A percentile compares a stretch with the other conserved stretches of the same genome.
phyloP scores from a whole-genome alignment of 2,113 vertebrate species.

The Lophotis ruficrista region DNA sequence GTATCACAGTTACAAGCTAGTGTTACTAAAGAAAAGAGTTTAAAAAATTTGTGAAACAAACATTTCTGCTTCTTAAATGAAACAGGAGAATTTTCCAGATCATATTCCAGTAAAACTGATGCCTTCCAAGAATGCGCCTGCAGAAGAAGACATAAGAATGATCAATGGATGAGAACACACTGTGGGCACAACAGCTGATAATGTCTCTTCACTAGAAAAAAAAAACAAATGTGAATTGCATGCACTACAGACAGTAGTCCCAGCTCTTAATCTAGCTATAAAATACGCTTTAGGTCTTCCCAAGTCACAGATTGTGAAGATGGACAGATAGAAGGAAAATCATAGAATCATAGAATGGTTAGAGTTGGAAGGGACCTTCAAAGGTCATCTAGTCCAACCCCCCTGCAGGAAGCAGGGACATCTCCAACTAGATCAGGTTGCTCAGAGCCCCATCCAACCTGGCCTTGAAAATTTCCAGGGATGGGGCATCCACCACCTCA shows the following conservation, averaged over 20 bases:
- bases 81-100: not conserved
- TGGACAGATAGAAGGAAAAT: not conserved
- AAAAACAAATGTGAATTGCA: not conserved
- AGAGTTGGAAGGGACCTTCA: too few relatives aligned
- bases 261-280: not conserved
- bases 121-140: not conserved
- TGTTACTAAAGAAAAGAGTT: not conserved
- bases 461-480: too few relatives aligned
- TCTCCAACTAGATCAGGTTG: too few relatives aligned
- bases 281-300: not conserved
- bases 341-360: too few relatives aligned
- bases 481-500: too few relatives aligned
- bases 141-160: not conserved
- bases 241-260: not conserved
- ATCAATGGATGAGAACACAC: not conserved
- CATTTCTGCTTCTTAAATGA: not conserved
- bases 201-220: not conserved
- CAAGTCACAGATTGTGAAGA: not conserved
- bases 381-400: too few relatives aligned
- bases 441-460: too few relatives aligned
- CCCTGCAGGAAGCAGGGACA: too few relatives aligned
- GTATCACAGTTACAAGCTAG: not conserved
- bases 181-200: not conserved
- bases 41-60: not conserved
- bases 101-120: not conserved